A percentile compares a stretch with the other conserved stretches of the same genome.
These are phyloP conservation scores for Macaria liturata DNA, from an alignment of 2,888 invertebrate genomes.

Conservation along the genomic window DNA sequence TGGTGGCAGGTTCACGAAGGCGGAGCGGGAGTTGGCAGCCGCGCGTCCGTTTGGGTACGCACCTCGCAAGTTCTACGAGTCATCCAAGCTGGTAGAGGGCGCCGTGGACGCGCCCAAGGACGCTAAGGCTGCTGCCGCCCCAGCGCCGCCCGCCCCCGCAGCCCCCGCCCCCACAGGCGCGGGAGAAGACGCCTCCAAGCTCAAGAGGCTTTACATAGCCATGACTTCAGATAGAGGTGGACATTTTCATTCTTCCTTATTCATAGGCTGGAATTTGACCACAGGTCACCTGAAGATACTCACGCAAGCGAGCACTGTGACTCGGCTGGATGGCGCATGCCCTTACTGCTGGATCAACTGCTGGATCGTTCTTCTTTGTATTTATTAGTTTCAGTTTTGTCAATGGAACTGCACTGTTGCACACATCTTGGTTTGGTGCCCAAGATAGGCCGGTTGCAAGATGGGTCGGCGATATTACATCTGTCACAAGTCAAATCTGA, in stretches of 20 bases:
- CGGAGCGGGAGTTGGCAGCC: conserved; percentile 88
- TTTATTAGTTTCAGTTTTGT: no score
- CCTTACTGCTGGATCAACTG: no score
- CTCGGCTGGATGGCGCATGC: no score
- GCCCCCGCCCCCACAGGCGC: conserved; percentile 66
- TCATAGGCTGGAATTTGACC: no score
- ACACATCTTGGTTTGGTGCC: no score
- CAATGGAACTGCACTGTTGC: no score
- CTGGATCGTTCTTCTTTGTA: no score
- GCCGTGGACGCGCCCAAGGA: conserved; percentile 38
- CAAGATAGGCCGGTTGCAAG: no score
- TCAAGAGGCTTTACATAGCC: conserved; percentile 83
- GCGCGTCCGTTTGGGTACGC: conserved; percentile 89
- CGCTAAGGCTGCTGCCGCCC: conserved; percentile 33
- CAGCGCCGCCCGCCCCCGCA: conserved; percentile 77
- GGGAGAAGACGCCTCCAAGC: conserved; percentile 46
- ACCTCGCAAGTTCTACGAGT: conserved; percentile 86
- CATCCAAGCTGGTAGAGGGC: conserved; percentile 55
- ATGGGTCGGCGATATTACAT: no score
- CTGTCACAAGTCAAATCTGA: no score
- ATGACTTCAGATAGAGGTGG: conserved; percentile 88
- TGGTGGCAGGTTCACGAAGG: conserved; percentile 85
- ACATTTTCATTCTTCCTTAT: not conserved
- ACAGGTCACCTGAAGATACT: no score
- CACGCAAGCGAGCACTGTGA: no score